A percentile compares a stretch with the other conserved stretches of the same genome.
phyloP scores from a whole-genome alignment of 1,140 invertebrate species.

The Drosophila mayri region DNA sequence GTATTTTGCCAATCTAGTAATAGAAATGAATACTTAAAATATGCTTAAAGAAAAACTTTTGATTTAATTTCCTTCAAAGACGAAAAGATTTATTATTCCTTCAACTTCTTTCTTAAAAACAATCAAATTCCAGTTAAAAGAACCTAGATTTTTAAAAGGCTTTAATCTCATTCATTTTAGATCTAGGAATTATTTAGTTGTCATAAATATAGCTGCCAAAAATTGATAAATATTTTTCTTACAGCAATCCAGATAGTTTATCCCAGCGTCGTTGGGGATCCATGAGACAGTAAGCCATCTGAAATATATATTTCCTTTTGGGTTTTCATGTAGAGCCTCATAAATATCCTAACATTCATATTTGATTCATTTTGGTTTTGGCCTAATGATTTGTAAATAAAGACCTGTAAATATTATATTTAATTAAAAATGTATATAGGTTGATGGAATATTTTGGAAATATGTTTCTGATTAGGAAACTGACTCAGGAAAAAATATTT shows the following conservation, averaged over 20 bases:
- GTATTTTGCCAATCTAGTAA: no score
- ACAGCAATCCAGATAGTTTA: constrained; percentile 89
- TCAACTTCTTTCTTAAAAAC: no score
- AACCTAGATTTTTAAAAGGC: background rate
- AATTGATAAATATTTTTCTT: constrained; percentile 57
- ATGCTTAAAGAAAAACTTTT: no score
- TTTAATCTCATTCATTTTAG: no score
- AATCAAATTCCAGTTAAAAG: background rate
- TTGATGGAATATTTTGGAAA: background rate
- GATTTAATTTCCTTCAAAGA: no score
- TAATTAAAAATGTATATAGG: background rate
- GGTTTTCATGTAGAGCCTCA: constrained; percentile 52
- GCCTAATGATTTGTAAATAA: constrained; percentile 30
- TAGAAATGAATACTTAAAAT: no score
- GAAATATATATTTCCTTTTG: constrained; percentile 15
- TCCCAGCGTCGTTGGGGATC: constrained; percentile 91
- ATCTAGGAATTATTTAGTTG: no score
- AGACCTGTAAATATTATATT: constrained; percentile 11
- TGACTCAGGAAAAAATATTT: background rate
- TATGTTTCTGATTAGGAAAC: background rate
- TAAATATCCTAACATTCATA: constrained; percentile 39
- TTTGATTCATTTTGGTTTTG: constrained; percentile 57
- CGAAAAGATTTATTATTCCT: no score
- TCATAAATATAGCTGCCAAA: background rate
- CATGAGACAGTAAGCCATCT: constrained; percentile 90